These are phyloP conservation scores for Protobothrops flavoviridis DNA, from an alignment of 2,113 vertebrate genomes.

Conservation along the genomic window DNA sequence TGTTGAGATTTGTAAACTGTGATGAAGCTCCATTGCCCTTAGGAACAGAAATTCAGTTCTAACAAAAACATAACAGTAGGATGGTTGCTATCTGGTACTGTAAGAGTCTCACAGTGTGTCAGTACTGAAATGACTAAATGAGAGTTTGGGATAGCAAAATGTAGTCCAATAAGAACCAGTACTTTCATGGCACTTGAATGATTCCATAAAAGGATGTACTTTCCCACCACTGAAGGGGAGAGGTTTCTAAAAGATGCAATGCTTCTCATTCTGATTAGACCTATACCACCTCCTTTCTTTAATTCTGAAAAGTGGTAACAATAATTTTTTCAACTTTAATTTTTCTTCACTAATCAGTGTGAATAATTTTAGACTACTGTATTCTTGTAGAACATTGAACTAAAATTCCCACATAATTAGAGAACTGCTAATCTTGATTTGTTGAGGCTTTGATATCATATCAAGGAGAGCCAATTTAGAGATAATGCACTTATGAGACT, in stretches of 20 bases:
- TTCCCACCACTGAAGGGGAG: background rate
- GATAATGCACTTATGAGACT: conserved; percentile 20
- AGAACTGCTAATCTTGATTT: conserved; percentile 10
- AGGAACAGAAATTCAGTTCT: background rate
- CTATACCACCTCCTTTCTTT: background rate
- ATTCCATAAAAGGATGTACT: no score
- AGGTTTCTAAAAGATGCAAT: background rate
- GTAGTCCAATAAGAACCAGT: background rate
- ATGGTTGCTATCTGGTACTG: background rate
- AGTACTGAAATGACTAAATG: background rate
- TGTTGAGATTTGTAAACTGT: background rate
- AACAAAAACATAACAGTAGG: background rate
- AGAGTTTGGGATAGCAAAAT: background rate
- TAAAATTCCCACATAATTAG: conserved; percentile 4
- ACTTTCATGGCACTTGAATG: background rate
- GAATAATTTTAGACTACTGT: conserved; percentile 4
- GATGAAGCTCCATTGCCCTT: background rate
- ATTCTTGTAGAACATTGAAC: background rate
- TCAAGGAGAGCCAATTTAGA: conserved; percentile 18
- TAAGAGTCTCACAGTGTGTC: background rate
- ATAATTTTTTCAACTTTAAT: background rate
- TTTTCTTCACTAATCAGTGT: background rate
- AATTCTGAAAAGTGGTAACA: background rate
- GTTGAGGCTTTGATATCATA: conserved; percentile 8
- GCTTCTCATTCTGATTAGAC: background rate